A percentile compares a stretch with the other conserved stretches of the same genome.
phyloP scores from a whole-genome alignment of 1,140 invertebrate species.

The Aphelinus atriplicis region DNA sequence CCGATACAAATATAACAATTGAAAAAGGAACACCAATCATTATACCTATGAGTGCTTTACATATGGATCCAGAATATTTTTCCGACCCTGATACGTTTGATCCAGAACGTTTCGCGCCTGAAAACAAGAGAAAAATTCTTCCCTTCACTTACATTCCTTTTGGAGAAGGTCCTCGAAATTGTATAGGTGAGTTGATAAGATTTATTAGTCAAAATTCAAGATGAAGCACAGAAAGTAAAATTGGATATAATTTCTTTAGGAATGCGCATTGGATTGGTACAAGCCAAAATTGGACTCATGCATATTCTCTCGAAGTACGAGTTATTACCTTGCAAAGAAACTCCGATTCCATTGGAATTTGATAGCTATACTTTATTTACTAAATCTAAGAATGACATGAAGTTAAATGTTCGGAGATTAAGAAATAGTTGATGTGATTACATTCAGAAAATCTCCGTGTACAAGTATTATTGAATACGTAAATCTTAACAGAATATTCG shows the following conservation, averaged over 20 bases:
- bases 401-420: constrained; percentile 13
- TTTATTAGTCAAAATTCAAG: constrained; percentile 2
- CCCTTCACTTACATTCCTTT: constrained; percentile 69
- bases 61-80: constrained; percentile 74
- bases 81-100: constrained; percentile 76
- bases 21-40: constrained; percentile 68
- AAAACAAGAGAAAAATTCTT: constrained; percentile 56
- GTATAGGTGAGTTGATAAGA: constrained; percentile 18
- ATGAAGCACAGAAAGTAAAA: too few relatives aligned
- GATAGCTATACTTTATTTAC: constrained; percentile 40
- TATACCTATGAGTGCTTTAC: constrained; percentile 70
- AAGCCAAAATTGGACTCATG: constrained; percentile 51
- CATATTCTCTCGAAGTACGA: constrained; percentile 50
- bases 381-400: constrained; percentile 4
- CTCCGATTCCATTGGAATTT: constrained; percentile 39
- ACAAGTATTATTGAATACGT: neutral
- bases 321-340: constrained; percentile 44
- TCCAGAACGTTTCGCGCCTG: constrained; percentile 77
- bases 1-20: constrained; percentile 65
- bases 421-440: neutral
- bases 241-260: constrained; percentile 33
- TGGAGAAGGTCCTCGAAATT: constrained; percentile 50
- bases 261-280: constrained; percentile 51
- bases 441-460: too few relatives aligned
- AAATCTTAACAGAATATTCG: neutral